Percentiles rank a stretch among this genome's conserved stretches.
Conservation (phyloP, 1,140 invertebrate species). For the Cyphomyrmex costatus region DNA sequence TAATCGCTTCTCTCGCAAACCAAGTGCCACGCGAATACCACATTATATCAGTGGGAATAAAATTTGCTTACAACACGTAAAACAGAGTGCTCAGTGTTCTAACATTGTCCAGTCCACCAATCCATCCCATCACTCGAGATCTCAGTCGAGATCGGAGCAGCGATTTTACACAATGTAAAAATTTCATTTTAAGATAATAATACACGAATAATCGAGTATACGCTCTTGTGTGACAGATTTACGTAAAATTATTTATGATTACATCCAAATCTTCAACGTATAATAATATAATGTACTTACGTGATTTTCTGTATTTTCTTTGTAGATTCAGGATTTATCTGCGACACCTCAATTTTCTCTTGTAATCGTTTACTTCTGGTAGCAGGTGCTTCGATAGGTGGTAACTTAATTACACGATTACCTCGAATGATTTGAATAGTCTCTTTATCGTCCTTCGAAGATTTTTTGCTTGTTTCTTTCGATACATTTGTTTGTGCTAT, state of each 20-base stretch:
- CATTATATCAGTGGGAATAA: no score
- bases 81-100: no score
- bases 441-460: constrained; percentile 84
- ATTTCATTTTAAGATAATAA: constrained; percentile 13
- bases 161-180: no score
- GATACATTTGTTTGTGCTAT: not conserved
- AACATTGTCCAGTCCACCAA: no score
- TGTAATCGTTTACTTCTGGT: constrained; percentile 88
- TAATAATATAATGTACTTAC: constrained; percentile 33
- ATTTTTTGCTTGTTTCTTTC: constrained; percentile 66
- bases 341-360: constrained; percentile 77
- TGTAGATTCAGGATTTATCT: constrained; percentile 46
- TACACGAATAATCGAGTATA: not conserved
- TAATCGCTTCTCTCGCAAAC: no score
- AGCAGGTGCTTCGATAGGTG: constrained; percentile 93
- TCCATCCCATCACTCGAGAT: no score
- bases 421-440: constrained; percentile 91
- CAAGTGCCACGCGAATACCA: no score
- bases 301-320: constrained; percentile 71
- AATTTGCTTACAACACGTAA: no score
- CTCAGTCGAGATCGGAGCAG: no score
- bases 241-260: not conserved
- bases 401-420: constrained; percentile 91
- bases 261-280: not conserved
- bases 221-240: not conserved